Evolutionary conservation across 2,113 vertebrate genomes (phyloP).

Genomic region (Erpornis zantholeuca): DNA sequence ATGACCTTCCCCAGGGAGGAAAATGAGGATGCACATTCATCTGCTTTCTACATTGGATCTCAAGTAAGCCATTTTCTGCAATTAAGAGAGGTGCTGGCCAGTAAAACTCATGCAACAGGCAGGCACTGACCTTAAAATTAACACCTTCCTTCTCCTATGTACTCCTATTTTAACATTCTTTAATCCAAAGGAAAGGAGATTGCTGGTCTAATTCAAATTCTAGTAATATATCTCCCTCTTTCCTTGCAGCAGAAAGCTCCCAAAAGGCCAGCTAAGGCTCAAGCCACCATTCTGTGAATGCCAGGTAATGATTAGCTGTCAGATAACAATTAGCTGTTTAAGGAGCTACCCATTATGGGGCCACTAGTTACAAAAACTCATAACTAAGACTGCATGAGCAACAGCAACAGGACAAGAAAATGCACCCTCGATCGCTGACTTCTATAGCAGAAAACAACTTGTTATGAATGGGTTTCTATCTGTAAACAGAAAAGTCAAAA

Average conservation of each 20-base stretch:
- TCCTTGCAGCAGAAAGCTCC: not conserved
- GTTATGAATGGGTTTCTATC: not conserved
- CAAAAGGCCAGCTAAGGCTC: not conserved
- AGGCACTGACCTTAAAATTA: not conserved
- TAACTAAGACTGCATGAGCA: not conserved
- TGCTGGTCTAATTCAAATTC: not conserved
- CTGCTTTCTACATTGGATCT: not conserved
- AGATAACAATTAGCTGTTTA: not conserved
- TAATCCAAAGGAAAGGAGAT: not conserved
- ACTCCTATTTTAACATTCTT: not conserved
- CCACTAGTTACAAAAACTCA: not conserved
- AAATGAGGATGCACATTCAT: constrained; percentile 1
- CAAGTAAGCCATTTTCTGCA: not conserved
- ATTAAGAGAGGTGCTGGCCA: not conserved
- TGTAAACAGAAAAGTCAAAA: not conserved
- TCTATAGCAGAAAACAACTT: rapidly evolving
- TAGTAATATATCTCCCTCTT: not conserved
- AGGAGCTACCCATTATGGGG: not conserved
- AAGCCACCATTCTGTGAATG: not conserved
- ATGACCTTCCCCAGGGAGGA: not conserved
- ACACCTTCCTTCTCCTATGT: not conserved
- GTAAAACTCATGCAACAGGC: not conserved
- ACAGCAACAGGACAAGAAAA: not conserved
- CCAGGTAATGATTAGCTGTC: not conserved
- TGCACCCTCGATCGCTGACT: rapidly evolving